Percentiles rank a stretch among this genome's conserved stretches.
Evolutionary conservation across 1,140 invertebrate species (phyloP).

Genomic region (Oryctes rhinoceros): DNA sequence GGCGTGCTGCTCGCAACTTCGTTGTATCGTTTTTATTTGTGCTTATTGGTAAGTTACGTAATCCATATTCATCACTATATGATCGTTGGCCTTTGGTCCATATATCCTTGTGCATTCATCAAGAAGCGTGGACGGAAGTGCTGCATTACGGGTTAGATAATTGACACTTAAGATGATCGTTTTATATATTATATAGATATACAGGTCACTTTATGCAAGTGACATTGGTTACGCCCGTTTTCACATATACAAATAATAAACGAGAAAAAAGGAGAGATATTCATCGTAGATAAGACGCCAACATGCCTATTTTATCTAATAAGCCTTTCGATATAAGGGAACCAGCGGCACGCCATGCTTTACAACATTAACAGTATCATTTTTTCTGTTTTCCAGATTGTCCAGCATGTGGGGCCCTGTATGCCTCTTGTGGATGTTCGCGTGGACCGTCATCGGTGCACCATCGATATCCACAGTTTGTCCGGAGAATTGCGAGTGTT

Average conservation of each 20-base stretch:
- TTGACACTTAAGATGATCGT: constrained; percentile 44
- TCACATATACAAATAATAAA: background rate
- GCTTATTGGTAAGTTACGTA: constrained; percentile 42
- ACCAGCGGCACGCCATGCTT: background rate
- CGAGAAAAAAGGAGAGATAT: background rate
- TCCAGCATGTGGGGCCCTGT: constrained; percentile 9
- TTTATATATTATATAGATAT: constrained; percentile 25
- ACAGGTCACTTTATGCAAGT: constrained; percentile 39
- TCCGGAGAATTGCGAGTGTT: constrained; percentile 41
- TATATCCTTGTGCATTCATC: constrained; percentile 49
- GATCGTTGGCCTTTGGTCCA: constrained; percentile 44
- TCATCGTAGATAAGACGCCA: background rate
- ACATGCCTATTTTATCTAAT: constrained; percentile 15
- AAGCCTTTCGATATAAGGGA: constrained; percentile 34
- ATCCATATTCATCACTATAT: constrained; percentile 36
- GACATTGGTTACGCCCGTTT: constrained; percentile 39
- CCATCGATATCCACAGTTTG: constrained; percentile 27
- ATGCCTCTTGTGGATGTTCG: constrained; percentile 35
- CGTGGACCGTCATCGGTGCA: constrained; percentile 31
- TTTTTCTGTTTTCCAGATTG: constrained; percentile 39
- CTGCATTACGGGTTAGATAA: constrained; percentile 45
- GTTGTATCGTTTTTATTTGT: constrained; percentile 27
- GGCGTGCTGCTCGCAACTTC: constrained; percentile 30
- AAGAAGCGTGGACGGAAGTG: constrained; percentile 49
- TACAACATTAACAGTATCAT: background rate